These are phyloP conservation scores for Sinonovacula constricta DNA, from an alignment of 1,140 invertebrate genomes.

Conservation along the genomic window DNA sequence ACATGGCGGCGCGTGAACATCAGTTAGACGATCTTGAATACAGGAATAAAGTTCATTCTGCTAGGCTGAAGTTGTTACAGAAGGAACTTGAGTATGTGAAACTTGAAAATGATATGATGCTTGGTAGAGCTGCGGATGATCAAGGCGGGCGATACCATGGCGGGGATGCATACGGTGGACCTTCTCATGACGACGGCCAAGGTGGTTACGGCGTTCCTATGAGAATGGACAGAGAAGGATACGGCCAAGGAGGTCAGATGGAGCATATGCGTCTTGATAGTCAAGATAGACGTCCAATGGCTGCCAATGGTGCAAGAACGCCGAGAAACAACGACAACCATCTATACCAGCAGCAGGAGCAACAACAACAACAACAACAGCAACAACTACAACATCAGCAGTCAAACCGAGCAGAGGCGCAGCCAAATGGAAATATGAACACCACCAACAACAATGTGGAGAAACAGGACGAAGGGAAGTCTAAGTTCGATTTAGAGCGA, in stretches of 20 bases:
- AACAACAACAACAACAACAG: no score
- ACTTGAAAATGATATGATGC: constrained; percentile 8
- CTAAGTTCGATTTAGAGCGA: not conserved
- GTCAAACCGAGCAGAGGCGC: not conserved
- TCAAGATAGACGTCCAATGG: no score
- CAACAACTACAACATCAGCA: no score
- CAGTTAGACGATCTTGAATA: constrained; percentile 3
- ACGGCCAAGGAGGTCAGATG: not conserved
- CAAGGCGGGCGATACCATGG: not conserved
- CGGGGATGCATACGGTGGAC: not conserved
- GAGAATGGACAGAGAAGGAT: not conserved
- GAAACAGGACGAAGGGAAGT: not conserved
- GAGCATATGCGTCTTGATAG: no score
- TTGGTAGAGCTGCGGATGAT: not conserved
- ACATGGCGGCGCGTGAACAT: not conserved
- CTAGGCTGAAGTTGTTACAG: constrained; percentile 21
- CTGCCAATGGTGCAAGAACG: not conserved
- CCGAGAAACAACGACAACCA: no score
- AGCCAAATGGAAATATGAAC: not conserved
- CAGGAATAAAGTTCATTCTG: constrained; percentile 34
- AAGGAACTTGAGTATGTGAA: constrained; percentile 29
- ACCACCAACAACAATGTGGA: not conserved
- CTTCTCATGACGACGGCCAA: not conserved
- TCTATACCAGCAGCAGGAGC: no score
- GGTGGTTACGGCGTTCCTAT: not conserved